These are phyloP conservation scores for Clarias platycephalus DNA, from an alignment of 2,797 vertebrate species.

Conservation along the genomic window DNA sequence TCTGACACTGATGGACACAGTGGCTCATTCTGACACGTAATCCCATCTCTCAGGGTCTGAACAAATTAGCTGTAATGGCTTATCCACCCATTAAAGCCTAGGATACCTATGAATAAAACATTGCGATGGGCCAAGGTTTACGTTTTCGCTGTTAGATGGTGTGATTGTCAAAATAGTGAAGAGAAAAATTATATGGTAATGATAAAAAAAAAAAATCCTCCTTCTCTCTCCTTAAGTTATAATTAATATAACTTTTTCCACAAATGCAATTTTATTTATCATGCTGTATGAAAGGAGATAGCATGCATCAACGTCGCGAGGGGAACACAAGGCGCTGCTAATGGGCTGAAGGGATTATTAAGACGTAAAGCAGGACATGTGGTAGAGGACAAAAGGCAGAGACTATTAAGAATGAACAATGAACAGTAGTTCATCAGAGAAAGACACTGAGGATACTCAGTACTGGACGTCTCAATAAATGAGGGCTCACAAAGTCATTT, in stretches of 20 bases:
- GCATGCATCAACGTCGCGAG: not conserved
- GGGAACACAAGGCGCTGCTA: constrained; percentile 6
- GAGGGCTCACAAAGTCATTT: constrained; percentile 20
- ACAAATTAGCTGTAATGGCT: constrained; percentile 48
- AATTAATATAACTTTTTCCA: not conserved
- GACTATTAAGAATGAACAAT: constrained; percentile 41
- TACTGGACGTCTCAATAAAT: constrained; percentile 37
- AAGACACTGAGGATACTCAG: constrained; percentile 41
- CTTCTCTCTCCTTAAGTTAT: too few species aligned
- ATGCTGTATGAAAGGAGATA: not conserved
- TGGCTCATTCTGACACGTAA: constrained; percentile 26
- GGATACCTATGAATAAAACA: constrained; percentile 47
- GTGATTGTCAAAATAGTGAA: constrained; percentile 14
- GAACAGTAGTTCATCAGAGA: constrained; percentile 37
- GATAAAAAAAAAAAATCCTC: not conserved
- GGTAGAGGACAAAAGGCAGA: constrained; percentile 25
- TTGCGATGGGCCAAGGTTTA: constrained; percentile 3
- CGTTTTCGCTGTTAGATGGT: not conserved
- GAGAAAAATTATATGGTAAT: constrained; percentile 20
- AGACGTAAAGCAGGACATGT: not conserved
- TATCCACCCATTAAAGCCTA: constrained; percentile 39
- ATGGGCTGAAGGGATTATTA: constrained; percentile 21
- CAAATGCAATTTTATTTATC: not conserved
- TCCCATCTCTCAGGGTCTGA: constrained; percentile 42
- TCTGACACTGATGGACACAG: constrained; percentile 55